phyloP scores from a whole-genome alignment of 2,797 vertebrate species.

The Sebastes vulpes region DNA sequence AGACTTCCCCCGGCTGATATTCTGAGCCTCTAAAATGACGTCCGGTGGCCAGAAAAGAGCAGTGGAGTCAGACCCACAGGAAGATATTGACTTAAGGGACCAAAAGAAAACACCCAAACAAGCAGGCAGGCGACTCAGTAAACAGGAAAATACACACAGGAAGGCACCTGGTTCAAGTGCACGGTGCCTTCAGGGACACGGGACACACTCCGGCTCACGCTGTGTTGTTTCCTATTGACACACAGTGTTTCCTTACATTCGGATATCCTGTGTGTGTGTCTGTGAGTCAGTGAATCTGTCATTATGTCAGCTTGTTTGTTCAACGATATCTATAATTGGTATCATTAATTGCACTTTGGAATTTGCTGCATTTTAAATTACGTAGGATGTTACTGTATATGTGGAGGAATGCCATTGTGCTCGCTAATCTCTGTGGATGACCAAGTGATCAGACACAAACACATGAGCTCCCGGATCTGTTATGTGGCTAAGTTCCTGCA shows the following conservation, averaged over 20 bases:
- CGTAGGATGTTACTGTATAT: constrained; percentile 73
- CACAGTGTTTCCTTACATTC: constrained; percentile 75
- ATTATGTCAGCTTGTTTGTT: constrained; percentile 77
- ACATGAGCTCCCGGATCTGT: constrained; percentile 30
- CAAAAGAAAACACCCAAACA: constrained; percentile 85
- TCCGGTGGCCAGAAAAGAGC: constrained; percentile 68
- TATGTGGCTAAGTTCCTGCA: constrained; percentile 46
- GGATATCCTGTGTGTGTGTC: constrained; percentile 75
- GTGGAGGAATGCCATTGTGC: constrained; percentile 73
- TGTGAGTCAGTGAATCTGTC: constrained; percentile 60
- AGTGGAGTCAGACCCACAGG: constrained; percentile 74
- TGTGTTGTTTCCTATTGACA: constrained; percentile 82
- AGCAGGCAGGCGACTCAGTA: constrained; percentile 66
- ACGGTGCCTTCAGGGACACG: constrained; percentile 73
- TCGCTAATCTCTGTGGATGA: constrained; percentile 48
- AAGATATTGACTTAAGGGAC: constrained; percentile 80
- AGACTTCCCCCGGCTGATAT: constrained; percentile 82
- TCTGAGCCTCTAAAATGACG: constrained; percentile 79
- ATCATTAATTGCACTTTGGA: constrained; percentile 76
- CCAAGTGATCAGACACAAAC: constrained; percentile 46
- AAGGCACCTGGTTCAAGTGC: constrained; percentile 80
- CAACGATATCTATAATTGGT: constrained; percentile 70
- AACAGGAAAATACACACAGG: constrained; percentile 88
- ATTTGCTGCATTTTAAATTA: constrained; percentile 73
- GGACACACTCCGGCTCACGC: constrained; percentile 74